Evolutionary conservation across 2,113 vertebrate species (phyloP), one percentile per base, ranked within the genome.

Genomic region (Todiramphus chloris): DNA sequence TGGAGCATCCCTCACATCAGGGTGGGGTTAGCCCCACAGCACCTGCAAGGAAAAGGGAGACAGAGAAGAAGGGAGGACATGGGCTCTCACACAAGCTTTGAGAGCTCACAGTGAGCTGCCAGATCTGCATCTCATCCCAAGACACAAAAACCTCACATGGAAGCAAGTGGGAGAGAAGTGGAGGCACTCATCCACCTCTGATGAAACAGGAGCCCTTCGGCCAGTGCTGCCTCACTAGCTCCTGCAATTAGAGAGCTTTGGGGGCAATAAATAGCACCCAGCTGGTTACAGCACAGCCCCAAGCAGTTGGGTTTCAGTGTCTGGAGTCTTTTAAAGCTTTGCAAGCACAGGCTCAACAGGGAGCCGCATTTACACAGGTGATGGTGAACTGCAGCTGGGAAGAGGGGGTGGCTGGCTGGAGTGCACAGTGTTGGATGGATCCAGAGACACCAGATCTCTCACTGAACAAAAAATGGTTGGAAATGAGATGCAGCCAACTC

Each of bases 241-340:
- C 79, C 75, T 81, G 89, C 95, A 76, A 48, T 44, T 67, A 37
- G 33, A 84, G 17, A 13, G 13, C 28, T 94, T 43, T 41, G 24
- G 90, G 78, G 90, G 39, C 60, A 83, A 83, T 86, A 68, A 96
- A 83, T 48, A 90, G 77, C 84, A 70, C 15, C 37, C 72, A 89
- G 70, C 20, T 58, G 78, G 68, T 3, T 74, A 17, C 59, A 80
- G 86, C 30, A 46, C 13, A 78, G 63, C 69, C 78, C 33, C 19
- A 13, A 76, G 86, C 72, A 59, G 37, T 31, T 5, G 5, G 13
- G 27, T 44, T 95, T 83, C 31, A 2, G 4, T 7, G 43, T 37
- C 91, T 90, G 53, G 72, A 70, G 60, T 7, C 63, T 87, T 30
- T 72, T 83, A 89, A 86, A 76, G 33, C 67, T 84, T 78, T 62